phyloP scores from a whole-genome alignment of 2,888 invertebrate genomes.

The Athalia cordata region DNA sequence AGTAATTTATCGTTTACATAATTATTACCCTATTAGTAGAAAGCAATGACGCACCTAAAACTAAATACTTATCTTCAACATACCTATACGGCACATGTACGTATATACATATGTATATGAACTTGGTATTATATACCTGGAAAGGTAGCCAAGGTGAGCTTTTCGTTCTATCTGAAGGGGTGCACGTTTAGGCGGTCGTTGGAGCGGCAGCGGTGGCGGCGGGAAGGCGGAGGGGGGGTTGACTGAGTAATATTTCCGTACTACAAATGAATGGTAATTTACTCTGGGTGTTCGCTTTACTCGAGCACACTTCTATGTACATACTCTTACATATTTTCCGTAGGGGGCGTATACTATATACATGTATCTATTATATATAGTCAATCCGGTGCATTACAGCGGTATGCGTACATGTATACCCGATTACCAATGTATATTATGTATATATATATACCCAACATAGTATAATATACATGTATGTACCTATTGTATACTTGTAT shows the following conservation, averaged over 20 bases:
- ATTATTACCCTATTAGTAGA: constrained; percentile 23
- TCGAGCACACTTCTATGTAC: constrained; percentile 42
- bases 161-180: no score
- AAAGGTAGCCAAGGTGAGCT: constrained; percentile 11
- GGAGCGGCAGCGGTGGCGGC: constrained; percentile 28
- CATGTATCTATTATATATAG: no score
- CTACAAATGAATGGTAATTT: constrained; percentile 56
- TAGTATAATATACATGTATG: background rate
- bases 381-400: background rate
- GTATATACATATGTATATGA: no score
- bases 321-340: constrained; percentile 9
- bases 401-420: background rate
- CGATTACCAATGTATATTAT: background rate
- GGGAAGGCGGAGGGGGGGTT: constrained; percentile 43
- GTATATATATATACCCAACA: background rate
- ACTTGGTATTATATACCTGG: no score
- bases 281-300: constrained; percentile 50
- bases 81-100: no score
- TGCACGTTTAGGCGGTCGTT: background rate
- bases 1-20: background rate
- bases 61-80: background rate
- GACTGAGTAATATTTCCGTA: constrained; percentile 54
- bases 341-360: no score
- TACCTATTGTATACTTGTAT: background rate
- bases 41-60: constrained; percentile 40